Base-by-base conservation (phyloP, 2,797 vertebrate genomes). In the Scolopax rusticola region DNA sequence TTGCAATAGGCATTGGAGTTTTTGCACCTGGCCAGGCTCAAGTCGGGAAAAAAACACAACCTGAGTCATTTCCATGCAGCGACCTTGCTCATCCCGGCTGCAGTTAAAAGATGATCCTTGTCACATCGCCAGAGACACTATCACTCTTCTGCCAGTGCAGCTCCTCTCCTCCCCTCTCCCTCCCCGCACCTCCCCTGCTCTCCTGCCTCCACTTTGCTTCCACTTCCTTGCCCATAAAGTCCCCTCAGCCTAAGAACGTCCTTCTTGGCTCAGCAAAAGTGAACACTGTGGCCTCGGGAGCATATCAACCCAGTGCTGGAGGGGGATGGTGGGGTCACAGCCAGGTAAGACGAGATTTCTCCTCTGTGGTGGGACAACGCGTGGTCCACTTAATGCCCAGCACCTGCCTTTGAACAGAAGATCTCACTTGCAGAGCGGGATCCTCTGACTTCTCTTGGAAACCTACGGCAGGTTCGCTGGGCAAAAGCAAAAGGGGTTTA, bases 401-500 rank as follows among this genome's bases (percentile, higher is more conserved):
- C 1, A 13, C 59, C 51, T 45, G 84, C 79, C 61, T 32, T 45
- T 21, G 15, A 95, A 84, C 64, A 96, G 95, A 96, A 7, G 15
- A 8, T 9, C 25, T 63, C 20, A 45, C 28, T 68, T 15, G 25
- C 60, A 54, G 60, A 86, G 36, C 1, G 2, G 15, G 47, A 79
- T 43, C 71, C 82, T 91, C 63, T 54, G 50, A 16, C 54, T 91
- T 94, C 9, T 1, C 30, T 75, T 50, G 41, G 63, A 74, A 79
- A 51, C 24, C 32, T 45, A 3, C 11, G 47, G n/a, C 20, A 47
- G 15, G 6, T 38, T 56, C 11, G 56, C 64, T 56, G 7, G 89
- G 40, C 61, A 86, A 89, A 95, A 95, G 51, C 27, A 18, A 95
- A 95, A 95, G 71, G 1, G 8, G 33, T 95, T 97, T 82, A 40